Evolutionary conservation across 2,113 vertebrate genomes (phyloP).

Genomic region (Saccopteryx bilineata): DNA sequence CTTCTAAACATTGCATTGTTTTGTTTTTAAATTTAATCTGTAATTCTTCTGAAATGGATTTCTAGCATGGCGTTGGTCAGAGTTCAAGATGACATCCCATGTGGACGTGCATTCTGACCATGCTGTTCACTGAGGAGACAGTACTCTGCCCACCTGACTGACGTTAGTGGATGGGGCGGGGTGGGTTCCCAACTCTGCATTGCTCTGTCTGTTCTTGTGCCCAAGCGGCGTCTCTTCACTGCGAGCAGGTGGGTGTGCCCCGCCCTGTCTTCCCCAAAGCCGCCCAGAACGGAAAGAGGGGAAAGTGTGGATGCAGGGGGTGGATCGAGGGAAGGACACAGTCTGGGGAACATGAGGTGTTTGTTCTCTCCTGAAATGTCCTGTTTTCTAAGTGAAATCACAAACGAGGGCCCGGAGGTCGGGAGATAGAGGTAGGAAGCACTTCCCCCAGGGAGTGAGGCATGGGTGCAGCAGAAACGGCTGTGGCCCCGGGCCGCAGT

Average conservation of each 20-base stretch:
- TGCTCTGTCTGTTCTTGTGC: not conserved
- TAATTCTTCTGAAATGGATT: not conserved
- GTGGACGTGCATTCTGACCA: not conserved
- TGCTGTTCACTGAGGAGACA: too few relatives aligned
- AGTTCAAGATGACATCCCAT: not conserved
- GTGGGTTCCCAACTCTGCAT: too few relatives aligned
- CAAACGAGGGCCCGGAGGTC: not conserved
- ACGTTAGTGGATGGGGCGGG: too few relatives aligned
- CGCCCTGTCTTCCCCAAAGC: not conserved
- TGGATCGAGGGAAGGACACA: not conserved
- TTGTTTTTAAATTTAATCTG: slow-evolving; percentile 19
- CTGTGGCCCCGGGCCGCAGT: too few relatives aligned
- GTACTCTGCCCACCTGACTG: too few relatives aligned
- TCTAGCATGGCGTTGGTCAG: not conserved
- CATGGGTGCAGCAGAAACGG: too few relatives aligned
- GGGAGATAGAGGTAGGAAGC: not conserved
- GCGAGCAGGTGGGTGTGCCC: not conserved
- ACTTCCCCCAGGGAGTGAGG: too few relatives aligned
- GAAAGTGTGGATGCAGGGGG: not conserved
- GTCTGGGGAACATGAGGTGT: not conserved
- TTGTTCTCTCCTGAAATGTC: not conserved
- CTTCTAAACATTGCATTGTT: not conserved
- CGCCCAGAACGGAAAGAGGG: not conserved
- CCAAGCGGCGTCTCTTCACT: not conserved
- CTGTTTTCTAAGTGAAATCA: not conserved